phyloP scores from a whole-genome alignment of 1,140 invertebrate genomes.

The Eriocheir sinensis region DNA sequence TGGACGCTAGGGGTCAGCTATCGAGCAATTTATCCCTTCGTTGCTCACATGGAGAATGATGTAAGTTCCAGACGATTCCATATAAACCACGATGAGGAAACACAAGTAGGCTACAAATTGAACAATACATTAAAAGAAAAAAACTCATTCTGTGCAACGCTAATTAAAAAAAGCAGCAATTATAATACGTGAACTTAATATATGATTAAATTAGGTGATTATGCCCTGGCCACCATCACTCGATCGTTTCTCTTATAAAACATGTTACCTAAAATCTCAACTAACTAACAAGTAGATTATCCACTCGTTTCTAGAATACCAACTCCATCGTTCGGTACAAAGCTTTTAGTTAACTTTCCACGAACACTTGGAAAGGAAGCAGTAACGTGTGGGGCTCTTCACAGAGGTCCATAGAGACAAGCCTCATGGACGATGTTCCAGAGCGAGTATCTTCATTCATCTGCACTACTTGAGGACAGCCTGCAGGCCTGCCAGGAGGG shows the following conservation, averaged over 20 bases:
- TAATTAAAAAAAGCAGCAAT: too few relatives aligned
- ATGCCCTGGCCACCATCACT: too few relatives aligned
- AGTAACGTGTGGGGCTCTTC: neutral
- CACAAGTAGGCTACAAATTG: too few relatives aligned
- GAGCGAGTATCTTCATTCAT: neutral
- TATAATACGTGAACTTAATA: too few relatives aligned
- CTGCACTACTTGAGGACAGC: constrained; percentile 57
- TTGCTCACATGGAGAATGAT: too few relatives aligned
- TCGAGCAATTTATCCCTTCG: too few relatives aligned
- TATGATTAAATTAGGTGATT: too few relatives aligned
- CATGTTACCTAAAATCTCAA: neutral
- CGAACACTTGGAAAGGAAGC: neutral
- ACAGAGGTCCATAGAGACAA: neutral
- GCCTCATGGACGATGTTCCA: neutral
- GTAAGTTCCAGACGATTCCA: too few relatives aligned
- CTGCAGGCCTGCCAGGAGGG: constrained; percentile 30
- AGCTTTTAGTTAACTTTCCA: neutral
- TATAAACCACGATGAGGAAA: too few relatives aligned
- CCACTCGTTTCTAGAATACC: neutral
- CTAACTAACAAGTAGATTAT: neutral
- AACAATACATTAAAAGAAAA: too few relatives aligned
- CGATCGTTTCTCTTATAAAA: neutral
- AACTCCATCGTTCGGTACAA: neutral
- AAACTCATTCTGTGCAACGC: too few relatives aligned
- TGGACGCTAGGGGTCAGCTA: too few relatives aligned